Base-by-base conservation (phyloP, 2,113 vertebrate genomes). In the Ibidorhyncha struthersii region DNA sequence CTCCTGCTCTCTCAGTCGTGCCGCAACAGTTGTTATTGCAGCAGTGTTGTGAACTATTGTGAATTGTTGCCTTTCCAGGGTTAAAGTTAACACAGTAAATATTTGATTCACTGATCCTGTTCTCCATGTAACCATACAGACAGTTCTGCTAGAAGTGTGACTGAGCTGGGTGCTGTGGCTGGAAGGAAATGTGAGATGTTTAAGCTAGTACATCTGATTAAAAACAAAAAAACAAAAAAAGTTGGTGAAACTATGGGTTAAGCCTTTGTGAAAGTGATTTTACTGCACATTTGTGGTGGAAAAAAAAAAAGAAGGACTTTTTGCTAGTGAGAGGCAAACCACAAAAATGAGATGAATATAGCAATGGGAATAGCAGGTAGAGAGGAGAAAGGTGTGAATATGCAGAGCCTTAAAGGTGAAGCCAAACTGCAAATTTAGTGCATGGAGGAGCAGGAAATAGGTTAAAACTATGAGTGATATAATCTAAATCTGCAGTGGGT, bases 301-400 rank as follows among this genome's bases (percentile, higher is more conserved):
- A 81, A 92, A 90, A 90, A 89, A 59, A 95, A 86, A n/a, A 86
- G 16, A 15, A 74, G 59, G 50, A 36, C 47, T 77, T 63, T 47
- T 59, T 88, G 40, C 53, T 94, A 69, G 47, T 92, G 80, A 92
- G 61, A 93, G 36, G 89, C 74, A 92, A 92, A 93, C 83, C 77
- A 90, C 86, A 90, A 84, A 89, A 89, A 59, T 53, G 20, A 95
- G 23, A 59, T 34, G 1, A 92, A 77, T 67, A 55, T 6, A 86
- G 12, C 45, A 78, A 55, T 4, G 53, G 47, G 65, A 94, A 77
- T 10, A 77, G 79, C 40, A 66, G 49, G 70, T 3, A 81, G 10
- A 61, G 55, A 82, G 17, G 34, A 81, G 38, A 82, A 79, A 79
- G 27, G 14, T 79, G 59, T 55, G 38, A 92, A 20, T 59, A 38